These are phyloP conservation scores for Corydoras sp. DNA, from an alignment of 2,113 vertebrate genomes.

Conservation along the genomic window DNA sequence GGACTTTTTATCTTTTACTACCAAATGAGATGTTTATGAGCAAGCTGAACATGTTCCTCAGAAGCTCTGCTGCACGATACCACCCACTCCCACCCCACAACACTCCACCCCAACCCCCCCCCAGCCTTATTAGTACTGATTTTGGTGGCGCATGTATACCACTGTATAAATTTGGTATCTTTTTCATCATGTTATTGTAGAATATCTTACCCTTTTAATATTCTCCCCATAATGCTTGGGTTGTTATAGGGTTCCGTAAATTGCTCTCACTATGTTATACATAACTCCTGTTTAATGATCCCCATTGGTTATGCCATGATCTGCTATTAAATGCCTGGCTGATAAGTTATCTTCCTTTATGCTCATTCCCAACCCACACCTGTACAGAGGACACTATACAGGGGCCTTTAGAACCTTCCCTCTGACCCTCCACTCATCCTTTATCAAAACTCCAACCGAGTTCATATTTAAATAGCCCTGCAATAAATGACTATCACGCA, in stretches of 20 bases:
- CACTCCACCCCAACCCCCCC: no score
- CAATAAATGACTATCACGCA: conserved; percentile 42
- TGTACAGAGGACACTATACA: conserved; percentile 24
- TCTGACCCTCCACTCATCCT: conserved; percentile 36
- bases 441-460: conserved; percentile 37
- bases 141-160: no score
- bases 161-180: no score
- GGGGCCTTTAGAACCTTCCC: conserved; percentile 32
- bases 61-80: no score
- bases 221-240: no score
- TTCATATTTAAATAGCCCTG: conserved; percentile 44
- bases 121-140: no score
- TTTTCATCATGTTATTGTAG: no score
- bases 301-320: conserved; percentile 34
- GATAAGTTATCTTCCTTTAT: conserved; percentile 40
- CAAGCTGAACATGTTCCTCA: conserved; percentile 29
- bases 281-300: conserved; percentile 26
- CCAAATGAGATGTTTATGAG: conserved; percentile 61
- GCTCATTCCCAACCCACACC: conserved; percentile 37
- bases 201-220: no score
- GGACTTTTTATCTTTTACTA: conserved; percentile 55
- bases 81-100: no score
- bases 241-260: no score
- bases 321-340: conserved; percentile 32
- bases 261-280: not conserved